These are phyloP conservation scores for Hypsibius dujardini DNA, from an alignment of 1,140 invertebrate genomes.

Conservation along the genomic window DNA sequence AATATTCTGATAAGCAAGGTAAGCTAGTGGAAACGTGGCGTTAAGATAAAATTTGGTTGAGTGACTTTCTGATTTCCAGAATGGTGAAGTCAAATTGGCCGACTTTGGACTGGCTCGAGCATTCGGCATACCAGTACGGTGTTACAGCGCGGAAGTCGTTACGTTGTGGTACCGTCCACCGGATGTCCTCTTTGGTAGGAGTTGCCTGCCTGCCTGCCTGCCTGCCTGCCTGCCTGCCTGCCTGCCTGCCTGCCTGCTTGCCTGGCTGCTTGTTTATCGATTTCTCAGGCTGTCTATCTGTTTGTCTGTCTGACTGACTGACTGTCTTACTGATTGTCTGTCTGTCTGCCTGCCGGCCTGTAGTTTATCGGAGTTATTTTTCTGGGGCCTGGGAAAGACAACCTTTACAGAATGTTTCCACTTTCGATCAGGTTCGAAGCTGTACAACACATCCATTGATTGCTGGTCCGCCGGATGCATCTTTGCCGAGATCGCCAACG, in stretches of 20 bases:
- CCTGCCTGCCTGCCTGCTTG: background rate
- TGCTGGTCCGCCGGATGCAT: slow-evolving; percentile 99
- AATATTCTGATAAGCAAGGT: slow-evolving; percentile 88
- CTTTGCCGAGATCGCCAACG: slow-evolving; percentile 71
- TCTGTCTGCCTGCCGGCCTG: too few relatives aligned
- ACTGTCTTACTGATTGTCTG: too few relatives aligned
- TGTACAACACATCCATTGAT: slow-evolving; percentile 97
- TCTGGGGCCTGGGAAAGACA: too few relatives aligned
- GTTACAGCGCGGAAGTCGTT: slow-evolving; percentile 95
- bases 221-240: background rate
- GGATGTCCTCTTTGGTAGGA: slow-evolving; percentile 42
- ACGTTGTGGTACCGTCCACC: slow-evolving; percentile 91
- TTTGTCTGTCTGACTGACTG: too few relatives aligned
- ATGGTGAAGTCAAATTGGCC: slow-evolving; percentile 85
- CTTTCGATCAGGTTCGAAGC: slow-evolving; percentile 91
- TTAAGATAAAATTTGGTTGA: background rate
- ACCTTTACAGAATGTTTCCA: too few relatives aligned
- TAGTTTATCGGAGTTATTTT: too few relatives aligned
- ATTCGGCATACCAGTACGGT: slow-evolving; percentile 96
- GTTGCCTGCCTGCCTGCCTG: background rate
- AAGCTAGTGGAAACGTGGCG: slow-evolving; percentile 19
- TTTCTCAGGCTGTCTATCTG: too few relatives aligned
- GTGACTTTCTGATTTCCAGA: slow-evolving; percentile 29
- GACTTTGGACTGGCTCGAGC: slow-evolving; percentile 97
- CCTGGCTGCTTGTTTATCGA: too few relatives aligned